phyloP scores from a whole-genome alignment of 2,888 invertebrate genomes.

The Caenorhabditis sulstoni region DNA sequence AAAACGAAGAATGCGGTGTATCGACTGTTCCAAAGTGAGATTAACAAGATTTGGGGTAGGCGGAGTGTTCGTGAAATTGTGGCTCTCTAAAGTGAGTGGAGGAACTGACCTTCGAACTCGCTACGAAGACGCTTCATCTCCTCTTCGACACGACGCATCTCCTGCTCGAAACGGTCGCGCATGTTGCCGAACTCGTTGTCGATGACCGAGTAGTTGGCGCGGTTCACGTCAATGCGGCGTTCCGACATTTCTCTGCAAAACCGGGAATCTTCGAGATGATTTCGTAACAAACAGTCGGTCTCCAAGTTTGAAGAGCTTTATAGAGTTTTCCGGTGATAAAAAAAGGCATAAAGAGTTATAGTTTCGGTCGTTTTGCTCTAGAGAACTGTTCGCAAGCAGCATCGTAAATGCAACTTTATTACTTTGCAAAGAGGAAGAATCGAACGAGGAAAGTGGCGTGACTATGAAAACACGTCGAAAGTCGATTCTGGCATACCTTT shows the following conservation, averaged over 20 bases:
- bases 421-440: slow-evolving; percentile 3
- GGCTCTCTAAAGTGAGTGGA: neutral
- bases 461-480: neutral
- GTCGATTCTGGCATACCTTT: slow-evolving; percentile 19
- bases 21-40: no score
- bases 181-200: slow-evolving; percentile 96
- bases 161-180: slow-evolving; percentile 87
- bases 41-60: no score
- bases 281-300: neutral
- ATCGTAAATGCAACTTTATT: slow-evolving; percentile 33
- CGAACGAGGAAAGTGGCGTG: no score
- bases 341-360: slow-evolving; percentile 37
- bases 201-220: slow-evolving; percentile 82
- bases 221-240: slow-evolving; percentile 78
- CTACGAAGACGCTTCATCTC: slow-evolving; percentile 86
- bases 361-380: slow-evolving; percentile 12
- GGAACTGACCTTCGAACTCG: slow-evolving; percentile 77
- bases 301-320: slow-evolving; percentile 6
- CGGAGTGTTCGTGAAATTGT: no score
- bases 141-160: slow-evolving; percentile 98
- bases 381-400: slow-evolving; percentile 34
- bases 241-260: slow-evolving; percentile 69
- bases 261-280: neutral
- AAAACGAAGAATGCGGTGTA: slow-evolving; percentile 6
- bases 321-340: neutral